Evolutionary conservation across 2,113 vertebrate species (phyloP).

Genomic region (Irena cyanogastra): DNA sequence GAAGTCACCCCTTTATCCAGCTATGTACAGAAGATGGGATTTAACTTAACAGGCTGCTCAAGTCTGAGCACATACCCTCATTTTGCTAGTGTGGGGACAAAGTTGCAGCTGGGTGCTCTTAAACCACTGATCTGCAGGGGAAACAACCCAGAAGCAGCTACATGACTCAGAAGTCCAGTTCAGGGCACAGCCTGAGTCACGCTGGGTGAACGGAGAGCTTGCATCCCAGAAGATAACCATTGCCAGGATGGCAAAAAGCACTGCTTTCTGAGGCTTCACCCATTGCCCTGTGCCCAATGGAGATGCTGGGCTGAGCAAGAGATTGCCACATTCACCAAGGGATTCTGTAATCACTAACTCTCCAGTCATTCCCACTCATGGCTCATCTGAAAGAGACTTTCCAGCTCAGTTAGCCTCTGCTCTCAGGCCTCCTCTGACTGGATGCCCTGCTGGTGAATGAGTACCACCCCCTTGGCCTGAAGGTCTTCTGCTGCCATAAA

Average conservation of each 20-base stretch:
- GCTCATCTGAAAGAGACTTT: not conserved
- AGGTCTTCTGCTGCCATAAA: not conserved
- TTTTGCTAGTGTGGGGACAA: not conserved
- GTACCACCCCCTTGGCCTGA: not conserved
- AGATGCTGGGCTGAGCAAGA: not conserved
- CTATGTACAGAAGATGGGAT: not conserved
- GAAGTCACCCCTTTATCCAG: not conserved
- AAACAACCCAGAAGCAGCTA: not conserved
- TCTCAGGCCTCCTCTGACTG: not conserved
- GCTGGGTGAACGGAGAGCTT: rapidly evolving
- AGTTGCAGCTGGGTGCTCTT: not conserved
- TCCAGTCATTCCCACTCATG: not conserved
- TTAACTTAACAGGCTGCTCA: not conserved
- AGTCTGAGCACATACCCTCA: not conserved
- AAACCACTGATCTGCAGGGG: not conserved
- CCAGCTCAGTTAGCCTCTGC: not conserved
- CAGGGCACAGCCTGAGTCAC: not conserved
- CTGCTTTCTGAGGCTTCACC: not conserved
- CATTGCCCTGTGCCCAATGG: not conserved
- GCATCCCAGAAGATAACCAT: rapidly evolving
- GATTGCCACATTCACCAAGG: not conserved
- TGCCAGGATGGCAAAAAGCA: not conserved
- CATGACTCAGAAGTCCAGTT: rapidly evolving
- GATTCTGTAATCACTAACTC: not conserved
- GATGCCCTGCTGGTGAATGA: not conserved